Evolutionary conservation across 2,113 vertebrate genomes (phyloP).

Genomic region (Condylura cristata): DNA sequence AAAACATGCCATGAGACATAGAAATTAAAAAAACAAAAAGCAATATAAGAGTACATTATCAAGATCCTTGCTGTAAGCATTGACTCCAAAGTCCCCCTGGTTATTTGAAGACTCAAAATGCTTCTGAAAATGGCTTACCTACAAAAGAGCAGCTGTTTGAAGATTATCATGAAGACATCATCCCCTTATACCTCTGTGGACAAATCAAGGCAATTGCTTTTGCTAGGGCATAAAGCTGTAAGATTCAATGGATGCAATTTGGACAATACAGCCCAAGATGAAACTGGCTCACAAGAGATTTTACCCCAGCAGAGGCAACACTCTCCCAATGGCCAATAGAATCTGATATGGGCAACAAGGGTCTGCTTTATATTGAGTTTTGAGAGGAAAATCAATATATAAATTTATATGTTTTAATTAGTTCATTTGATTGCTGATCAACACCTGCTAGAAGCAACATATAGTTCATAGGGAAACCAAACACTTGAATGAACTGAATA

Average conservation of each 20-base stretch:
- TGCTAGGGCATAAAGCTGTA: neutral
- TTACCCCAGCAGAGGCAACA: neutral
- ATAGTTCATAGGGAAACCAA: too few relatives aligned
- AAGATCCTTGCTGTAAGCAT: neutral
- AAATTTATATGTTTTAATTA: neutral
- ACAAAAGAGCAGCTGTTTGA: neutral
- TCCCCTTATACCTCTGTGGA: neutral
- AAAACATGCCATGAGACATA: neutral
- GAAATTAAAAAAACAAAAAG: neutral
- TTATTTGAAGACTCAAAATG: neutral
- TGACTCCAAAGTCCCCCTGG: neutral
- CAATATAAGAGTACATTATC: neutral
- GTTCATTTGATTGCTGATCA: neutral
- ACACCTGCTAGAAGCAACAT: neutral
- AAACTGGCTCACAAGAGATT: neutral
- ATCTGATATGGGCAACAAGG: neutral
- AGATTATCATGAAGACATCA: rapidly evolving
- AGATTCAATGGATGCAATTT: neutral
- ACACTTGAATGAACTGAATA: too few relatives aligned
- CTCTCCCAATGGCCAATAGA: neutral
- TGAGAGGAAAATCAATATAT: neutral
- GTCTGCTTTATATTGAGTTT: neutral
- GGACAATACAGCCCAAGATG: neutral
- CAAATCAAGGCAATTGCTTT: neutral
- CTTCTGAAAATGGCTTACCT: neutral